These are phyloP conservation scores for Echeneis naucrates DNA, from an alignment of 2,797 vertebrate genomes.

Conservation along the genomic window DNA sequence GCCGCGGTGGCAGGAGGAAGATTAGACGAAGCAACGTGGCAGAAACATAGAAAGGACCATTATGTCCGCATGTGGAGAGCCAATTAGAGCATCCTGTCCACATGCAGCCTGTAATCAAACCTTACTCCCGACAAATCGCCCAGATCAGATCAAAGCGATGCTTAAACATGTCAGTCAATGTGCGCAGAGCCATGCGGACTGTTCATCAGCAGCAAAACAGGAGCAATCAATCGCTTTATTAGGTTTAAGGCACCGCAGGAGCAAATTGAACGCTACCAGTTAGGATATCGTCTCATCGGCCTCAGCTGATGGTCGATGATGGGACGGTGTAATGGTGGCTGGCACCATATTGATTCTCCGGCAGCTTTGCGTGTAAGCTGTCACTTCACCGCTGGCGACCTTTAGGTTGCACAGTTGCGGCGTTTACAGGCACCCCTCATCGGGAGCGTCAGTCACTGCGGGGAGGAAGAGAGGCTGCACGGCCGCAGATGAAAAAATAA, in stretches of 20 bases:
- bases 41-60: neutral
- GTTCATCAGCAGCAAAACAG: constrained; percentile 91
- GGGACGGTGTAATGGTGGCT: constrained; percentile 75
- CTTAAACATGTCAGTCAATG: constrained; percentile 85
- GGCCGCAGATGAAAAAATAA: neutral
- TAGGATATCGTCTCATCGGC: constrained; percentile 82
- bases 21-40: neutral
- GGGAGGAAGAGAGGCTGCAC: neutral
- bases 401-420: constrained; percentile 62
- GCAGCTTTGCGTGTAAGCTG: constrained; percentile 74
- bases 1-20: neutral
- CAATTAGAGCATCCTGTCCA: constrained; percentile 34
- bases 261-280: constrained; percentile 88
- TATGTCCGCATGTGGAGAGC: neutral
- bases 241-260: constrained; percentile 83
- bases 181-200: constrained; percentile 76
- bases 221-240: constrained; percentile 92
- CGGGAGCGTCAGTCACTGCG: constrained; percentile 52
- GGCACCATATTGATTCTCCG: constrained; percentile 81
- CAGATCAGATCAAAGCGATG: constrained; percentile 84
- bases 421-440: constrained; percentile 60
- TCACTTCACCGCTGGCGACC: constrained; percentile 78
- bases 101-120: constrained; percentile 22
- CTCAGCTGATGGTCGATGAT: constrained; percentile 80
- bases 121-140: constrained; percentile 36